Base-by-base conservation (phyloP, 1,140 invertebrate genomes). In the Cylas formicarius region DNA sequence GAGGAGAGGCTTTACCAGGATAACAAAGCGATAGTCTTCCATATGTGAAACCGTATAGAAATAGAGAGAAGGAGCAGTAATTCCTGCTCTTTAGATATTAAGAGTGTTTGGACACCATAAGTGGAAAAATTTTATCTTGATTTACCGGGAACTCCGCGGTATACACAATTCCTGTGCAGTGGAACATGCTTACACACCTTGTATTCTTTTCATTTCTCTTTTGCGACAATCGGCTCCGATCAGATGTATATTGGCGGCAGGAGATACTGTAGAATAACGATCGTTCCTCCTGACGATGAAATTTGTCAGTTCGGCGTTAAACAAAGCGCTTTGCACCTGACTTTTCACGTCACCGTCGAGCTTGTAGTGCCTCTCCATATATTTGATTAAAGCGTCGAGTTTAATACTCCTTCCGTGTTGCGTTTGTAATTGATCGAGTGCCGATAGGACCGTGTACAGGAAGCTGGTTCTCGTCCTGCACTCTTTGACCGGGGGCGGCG, bases 191-290 rank as follows among this genome's bases (percentile, higher is more conserved):
- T n/a, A n/a, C n/a, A n/a, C n/a, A n/a, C 16, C 32, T 36, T 50
- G 35, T 17, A 53, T 50, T 20, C 45, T 35, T 35, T 50, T 40
- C 11, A 46, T 33, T 47, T 49, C 48, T 9, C 18, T 29, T 33
- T 47, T 49, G 2, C 49, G 18, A 24, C 52, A 53, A 8, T 22
- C 21, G 20, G 32, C 5, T 2, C 47, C 34, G 3, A 43, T 47
- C 8, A 50, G 34, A 16, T 53, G 52, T 16, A 53, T 10, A 31
- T 22, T 38, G 3, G 52, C 52, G 10, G 52, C 52, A 10, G 52
- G 52, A 29, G 37, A 42, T n/a, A 53, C 7, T 24, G 47, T 13
- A 24, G 33, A 37, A 38, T 53, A 53, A 8, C 29, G 10, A 16
- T 47, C 42, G 19, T 53, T 50, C 8, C 24, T 43, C 19, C 40